Evolutionary conservation across 2,113 vertebrate genomes (phyloP), one percentile per base, ranked within the genome.

Genomic region (Syngnathus floridae): DNA sequence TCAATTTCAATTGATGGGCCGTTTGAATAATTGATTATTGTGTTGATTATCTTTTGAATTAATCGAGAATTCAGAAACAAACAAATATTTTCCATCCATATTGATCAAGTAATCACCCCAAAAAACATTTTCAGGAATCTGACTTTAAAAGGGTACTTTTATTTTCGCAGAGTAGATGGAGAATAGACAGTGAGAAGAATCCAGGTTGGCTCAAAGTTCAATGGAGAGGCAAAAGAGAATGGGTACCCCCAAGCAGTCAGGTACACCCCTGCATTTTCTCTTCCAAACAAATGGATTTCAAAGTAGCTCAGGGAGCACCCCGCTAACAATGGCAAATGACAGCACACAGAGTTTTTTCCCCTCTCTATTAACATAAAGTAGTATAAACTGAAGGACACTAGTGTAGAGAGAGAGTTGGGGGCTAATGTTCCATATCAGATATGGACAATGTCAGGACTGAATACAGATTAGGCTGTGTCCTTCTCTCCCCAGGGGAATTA

Each of bases 361-460:
- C 88, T 87, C 88, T 96, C 93, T 97, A 99, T 99, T 97, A 96
- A 97, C 95, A 97, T 96, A 96, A 96, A 97, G 95, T 94, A 97
- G 97, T 96, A 96, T 94, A 97, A 94, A 95, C 94, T 93, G 94
- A 98, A 96, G 95, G 94, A 96, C 95, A 96, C 93, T 93, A 94
- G 94, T 96, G 95, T 96, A 93, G 94, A 94, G 95, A 95, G 95
- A 95, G 94, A 95, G 94, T 95, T 95, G 94, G 93, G 91, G 93
- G 93, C 95, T 97, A 97, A 98, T 96, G 94, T 98, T 95, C 95
- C 95, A 93, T 96, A 95, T 96, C 94, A 97, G 94, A 96, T 97
- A 93, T 92, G 93, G 94, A 95, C 96, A 99, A 98, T 97, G 96
- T 98, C 96, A 98, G 94, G 92, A 93, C 95, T 97, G 96, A 95